A percentile compares a stretch with the other conserved stretches of the same genome.
These are phyloP conservation scores for Artemia sp. DNA, from an alignment of 2,888 invertebrate species.

Conservation along the genomic window DNA sequence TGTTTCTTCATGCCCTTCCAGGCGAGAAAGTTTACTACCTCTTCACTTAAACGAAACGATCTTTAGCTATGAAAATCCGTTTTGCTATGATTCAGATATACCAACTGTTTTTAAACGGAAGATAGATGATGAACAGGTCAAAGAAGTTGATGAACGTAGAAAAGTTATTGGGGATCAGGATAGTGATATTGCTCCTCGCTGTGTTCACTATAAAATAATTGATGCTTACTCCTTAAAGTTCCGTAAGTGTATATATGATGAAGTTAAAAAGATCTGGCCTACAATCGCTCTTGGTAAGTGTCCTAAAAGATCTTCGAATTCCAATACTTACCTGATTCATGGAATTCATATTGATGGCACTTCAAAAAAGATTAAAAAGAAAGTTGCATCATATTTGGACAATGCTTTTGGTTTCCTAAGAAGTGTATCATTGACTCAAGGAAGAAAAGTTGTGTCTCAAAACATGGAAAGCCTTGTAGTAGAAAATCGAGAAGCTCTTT, in stretches of 20 bases:
- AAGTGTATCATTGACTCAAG: no score
- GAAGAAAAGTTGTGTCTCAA: no score
- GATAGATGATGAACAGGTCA: not conserved
- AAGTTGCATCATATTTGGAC: not conserved
- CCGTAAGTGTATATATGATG: not conserved
- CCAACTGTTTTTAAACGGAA: no score
- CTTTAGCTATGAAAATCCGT: not conserved
- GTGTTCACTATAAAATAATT: constrained; percentile 1
- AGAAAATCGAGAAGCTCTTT: no score
- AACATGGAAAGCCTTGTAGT: no score
- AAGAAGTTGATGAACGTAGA: not conserved
- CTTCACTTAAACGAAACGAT: not conserved
- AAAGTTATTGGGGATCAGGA: not conserved
- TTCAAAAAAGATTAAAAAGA: not conserved
- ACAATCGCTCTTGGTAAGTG: not conserved
- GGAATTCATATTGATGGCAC: not conserved
- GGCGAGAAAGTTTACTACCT: not conserved
- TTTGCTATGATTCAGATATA: no score
- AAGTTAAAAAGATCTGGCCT: not conserved
- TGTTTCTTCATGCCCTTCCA: constrained; percentile 12
- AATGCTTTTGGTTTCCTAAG: not conserved
- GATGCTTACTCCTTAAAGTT: not conserved
- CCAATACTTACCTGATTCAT: not conserved
- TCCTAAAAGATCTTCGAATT: not conserved
- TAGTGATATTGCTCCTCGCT: not conserved